Evolutionary conservation across 2,797 vertebrate species (phyloP).

Genomic region (Macrochelys suwanniensis): DNA sequence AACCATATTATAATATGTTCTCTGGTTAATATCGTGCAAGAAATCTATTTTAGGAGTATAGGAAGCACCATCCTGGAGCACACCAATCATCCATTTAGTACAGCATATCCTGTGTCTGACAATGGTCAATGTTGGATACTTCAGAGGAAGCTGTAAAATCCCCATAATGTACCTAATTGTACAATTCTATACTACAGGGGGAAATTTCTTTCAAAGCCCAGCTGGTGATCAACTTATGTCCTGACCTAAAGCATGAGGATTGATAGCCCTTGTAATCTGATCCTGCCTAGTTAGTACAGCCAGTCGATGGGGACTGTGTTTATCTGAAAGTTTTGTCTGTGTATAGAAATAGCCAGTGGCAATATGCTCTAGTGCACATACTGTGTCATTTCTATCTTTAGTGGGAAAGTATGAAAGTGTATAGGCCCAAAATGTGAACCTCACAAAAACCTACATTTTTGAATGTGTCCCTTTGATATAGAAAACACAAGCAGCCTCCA

Average conservation of each 20-base stretch:
- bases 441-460: slow-evolving; percentile 14
- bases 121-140: not conserved
- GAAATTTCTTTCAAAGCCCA: slow-evolving; percentile 11
- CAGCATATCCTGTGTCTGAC: not conserved
- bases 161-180: not conserved
- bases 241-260: not conserved
- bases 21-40: not conserved
- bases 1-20: slow-evolving; percentile 38
- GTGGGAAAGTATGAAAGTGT: slow-evolving; percentile 21
- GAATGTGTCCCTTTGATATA: slow-evolving; percentile 12
- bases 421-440: slow-evolving; percentile 40
- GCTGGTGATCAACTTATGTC: not conserved
- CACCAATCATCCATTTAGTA: slow-evolving; percentile 11
- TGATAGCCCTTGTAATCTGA: slow-evolving; percentile 9
- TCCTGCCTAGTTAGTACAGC: slow-evolving; percentile 20
- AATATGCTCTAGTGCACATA: slow-evolving; percentile 5
- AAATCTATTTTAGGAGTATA: not conserved
- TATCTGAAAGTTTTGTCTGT: slow-evolving; percentile 41
- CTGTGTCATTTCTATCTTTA: slow-evolving; percentile 1
- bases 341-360: slow-evolving; percentile 14
- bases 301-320: slow-evolving; percentile 23
- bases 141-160: not conserved
- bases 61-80: not conserved
- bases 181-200: slow-evolving; percentile 17
- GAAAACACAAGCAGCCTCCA: not conserved